These are phyloP conservation scores for Dasyurus viverrinus DNA, from an alignment of 2,113 vertebrate species.

Conservation along the genomic window DNA sequence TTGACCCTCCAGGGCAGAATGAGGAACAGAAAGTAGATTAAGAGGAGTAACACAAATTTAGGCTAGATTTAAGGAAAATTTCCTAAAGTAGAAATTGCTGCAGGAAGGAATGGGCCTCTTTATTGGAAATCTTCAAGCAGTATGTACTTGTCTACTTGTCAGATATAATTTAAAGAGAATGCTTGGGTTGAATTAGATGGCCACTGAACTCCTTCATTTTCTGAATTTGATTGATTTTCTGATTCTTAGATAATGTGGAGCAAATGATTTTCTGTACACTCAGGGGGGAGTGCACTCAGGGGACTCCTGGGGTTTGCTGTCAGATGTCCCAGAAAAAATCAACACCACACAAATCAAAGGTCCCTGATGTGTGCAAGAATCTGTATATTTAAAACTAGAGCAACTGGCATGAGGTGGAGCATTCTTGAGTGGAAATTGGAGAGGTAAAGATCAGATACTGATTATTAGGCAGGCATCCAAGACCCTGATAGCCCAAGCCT, in stretches of 20 bases:
- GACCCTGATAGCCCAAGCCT: constrained; percentile 27
- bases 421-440: constrained; percentile 22
- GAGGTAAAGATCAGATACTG: not conserved
- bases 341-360: not conserved
- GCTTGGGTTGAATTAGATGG: not conserved
- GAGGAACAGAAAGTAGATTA: not conserved
- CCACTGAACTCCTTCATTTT: not conserved
- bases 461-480: not conserved
- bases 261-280: not conserved
- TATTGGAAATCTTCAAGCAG: not conserved
- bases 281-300: not conserved
- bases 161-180: not conserved
- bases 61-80: not conserved
- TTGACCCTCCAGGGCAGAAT: not conserved
- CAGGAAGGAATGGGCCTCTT: not conserved
- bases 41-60: not conserved
- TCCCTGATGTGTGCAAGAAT: not conserved
- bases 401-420: not conserved
- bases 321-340: not conserved
- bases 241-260: not conserved
- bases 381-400: not conserved
- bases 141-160: not conserved
- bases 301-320: not conserved
- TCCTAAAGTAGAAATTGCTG: not conserved
- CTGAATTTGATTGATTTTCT: not conserved